Conservation (phyloP, 2,888 invertebrate genomes). For the Tanytarsus gracilentus region DNA sequence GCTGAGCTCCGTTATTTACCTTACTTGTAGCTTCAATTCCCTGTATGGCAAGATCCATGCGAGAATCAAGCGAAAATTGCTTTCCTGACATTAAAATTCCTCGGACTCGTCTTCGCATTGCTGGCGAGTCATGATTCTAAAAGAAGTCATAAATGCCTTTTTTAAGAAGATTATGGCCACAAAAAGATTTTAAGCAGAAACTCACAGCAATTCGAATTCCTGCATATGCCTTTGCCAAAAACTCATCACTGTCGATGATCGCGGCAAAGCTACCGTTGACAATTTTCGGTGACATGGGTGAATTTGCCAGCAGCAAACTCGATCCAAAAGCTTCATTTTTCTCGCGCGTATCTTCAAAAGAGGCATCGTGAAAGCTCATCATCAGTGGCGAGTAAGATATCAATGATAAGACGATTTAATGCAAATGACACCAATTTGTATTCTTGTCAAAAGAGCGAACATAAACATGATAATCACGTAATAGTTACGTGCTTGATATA, state of each 20-base stretch:
- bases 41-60: conserved; percentile 75
- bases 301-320: conserved; percentile 84
- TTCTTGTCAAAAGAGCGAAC: too few relatives aligned
- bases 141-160: conserved; percentile 7
- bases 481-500: too few relatives aligned
- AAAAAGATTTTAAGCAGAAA: conserved; percentile 31
- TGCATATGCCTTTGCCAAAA: conserved; percentile 43
- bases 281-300: conserved; percentile 93
- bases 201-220: conserved; percentile 42
- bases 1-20: conserved; percentile 30
- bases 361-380: conserved; percentile 15
- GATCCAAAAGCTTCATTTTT: conserved; percentile 85
- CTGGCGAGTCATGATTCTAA: conserved; percentile 47
- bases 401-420: too few relatives aligned
- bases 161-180: too few relatives aligned
- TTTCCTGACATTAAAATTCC: conserved; percentile 86
- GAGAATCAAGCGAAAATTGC: conserved; percentile 83
- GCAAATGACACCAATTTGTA: conserved; percentile 15
- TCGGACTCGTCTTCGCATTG: conserved; percentile 74
- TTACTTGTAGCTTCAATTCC: conserved; percentile 49
- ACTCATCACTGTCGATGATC: conserved; percentile 60
- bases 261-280: conserved; percentile 91
- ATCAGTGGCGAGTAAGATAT: too few relatives aligned
- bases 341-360: conserved; percentile 63
- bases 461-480: too few relatives aligned